Conservation (phyloP, 2,113 vertebrate species). For the Dicentrarchus labrax region DNA sequence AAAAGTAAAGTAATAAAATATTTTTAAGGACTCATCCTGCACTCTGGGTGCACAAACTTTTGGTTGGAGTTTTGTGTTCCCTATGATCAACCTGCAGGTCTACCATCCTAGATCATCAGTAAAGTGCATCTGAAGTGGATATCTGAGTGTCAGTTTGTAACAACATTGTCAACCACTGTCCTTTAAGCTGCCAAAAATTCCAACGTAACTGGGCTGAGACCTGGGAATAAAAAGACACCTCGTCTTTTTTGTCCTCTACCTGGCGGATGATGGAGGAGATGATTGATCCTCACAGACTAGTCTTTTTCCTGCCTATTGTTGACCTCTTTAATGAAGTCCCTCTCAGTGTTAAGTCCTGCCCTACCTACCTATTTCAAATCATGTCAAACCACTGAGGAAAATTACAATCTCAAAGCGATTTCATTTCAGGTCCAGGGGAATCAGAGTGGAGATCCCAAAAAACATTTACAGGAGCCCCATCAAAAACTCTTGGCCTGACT, state of each 20-base stretch:
- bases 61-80: neutral
- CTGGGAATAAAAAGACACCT: neutral
- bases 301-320: slow-evolving; percentile 1
- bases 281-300: neutral
- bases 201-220: no score
- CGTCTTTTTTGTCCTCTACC: neutral
- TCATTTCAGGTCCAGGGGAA: neutral
- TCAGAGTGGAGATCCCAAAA: neutral
- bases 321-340: slow-evolving; percentile 1
- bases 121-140: no score
- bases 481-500: neutral
- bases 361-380: neutral
- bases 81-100: neutral
- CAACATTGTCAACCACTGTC: neutral
- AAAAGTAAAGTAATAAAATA: no score
- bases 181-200: neutral
- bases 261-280: neutral
- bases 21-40: no score
- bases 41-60: no score
- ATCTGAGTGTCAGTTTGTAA: no score
- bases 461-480: neutral
- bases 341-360: neutral
- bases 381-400: neutral
- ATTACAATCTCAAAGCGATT: neutral
- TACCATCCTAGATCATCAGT: no score